phyloP scores from a whole-genome alignment of 2,797 vertebrate genomes.

The Gallinago stenura region DNA sequence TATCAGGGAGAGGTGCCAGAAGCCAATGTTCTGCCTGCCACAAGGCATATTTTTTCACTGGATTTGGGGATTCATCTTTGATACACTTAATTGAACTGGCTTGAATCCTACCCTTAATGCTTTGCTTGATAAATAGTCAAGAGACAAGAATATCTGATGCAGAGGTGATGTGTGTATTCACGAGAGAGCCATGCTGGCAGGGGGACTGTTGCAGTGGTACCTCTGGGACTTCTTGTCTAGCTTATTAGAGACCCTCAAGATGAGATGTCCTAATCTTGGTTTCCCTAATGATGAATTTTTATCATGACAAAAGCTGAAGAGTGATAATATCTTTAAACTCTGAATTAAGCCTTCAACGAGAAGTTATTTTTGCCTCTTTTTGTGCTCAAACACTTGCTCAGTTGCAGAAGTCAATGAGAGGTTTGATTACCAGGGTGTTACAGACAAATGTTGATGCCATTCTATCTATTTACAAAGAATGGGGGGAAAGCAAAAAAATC shows the following conservation, averaged over 20 bases:
- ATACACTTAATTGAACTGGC: not conserved
- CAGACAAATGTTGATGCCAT: not conserved
- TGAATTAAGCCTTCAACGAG: not conserved
- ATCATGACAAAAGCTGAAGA: not conserved
- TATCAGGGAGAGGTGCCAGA: not conserved
- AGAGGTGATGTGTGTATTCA: not conserved
- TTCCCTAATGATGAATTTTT: not conserved
- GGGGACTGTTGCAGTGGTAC: rapidly evolving
- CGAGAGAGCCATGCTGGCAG: not conserved
- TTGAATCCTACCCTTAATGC: not conserved
- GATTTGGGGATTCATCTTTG: not conserved
- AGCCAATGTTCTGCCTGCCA: not conserved
- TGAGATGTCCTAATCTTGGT: not conserved
- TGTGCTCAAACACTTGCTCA: not conserved
- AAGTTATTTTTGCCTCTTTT: not conserved
- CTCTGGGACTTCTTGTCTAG: not conserved
- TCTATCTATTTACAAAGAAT: not conserved
- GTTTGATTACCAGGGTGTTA: not conserved
- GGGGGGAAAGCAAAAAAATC: not conserved
- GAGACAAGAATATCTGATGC: not conserved
- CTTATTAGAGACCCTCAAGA: not conserved
- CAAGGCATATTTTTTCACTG: not conserved
- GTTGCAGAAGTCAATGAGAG: not conserved
- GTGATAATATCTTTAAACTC: not conserved
- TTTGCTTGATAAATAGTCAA: not conserved